Evolutionary conservation across 1,140 invertebrate genomes (phyloP), one percentile per base, ranked within the genome.

Genomic region (Bombus difficillimus): DNA sequence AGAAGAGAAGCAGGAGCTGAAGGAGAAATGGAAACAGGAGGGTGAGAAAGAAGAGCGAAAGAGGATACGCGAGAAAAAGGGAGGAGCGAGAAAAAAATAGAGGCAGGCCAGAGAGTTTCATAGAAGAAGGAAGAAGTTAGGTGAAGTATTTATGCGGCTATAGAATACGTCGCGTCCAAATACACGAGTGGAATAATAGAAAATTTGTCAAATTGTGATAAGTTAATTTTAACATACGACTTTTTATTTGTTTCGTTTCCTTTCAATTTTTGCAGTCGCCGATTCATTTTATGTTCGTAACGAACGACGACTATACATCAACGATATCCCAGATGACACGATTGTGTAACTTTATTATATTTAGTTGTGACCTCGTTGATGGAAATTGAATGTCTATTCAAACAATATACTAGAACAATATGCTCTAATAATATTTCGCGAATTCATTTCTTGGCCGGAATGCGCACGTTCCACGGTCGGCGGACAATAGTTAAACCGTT

Each of bases 401-500:
- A 34, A 68, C 41, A 12, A 34, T 37, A 68, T 39, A 53, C 47
- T 53, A 18, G 37, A 15, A 78, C 82, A 80, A 53, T 76, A 80
- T 69, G 64, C 66, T 77, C 76, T 80, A 78, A 88, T 90, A 86
- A 87, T 86, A 85, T 91, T 88, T 91, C 83, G 66, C 62, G 72
- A 87, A 89, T 89, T 86, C 83, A 83, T 88, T 88, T 86, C 83
- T 83, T 88, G 74, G 53, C 22, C 62, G 81, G 86, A 86, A 90
- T 85, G 86, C 79, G 43, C 39, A 41, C 76, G 64, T 57, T 72
- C 76, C 53, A 71, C 66, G n/a, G 25, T 12, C 32, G 34, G 37
- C 41, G 87, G 85, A 85, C 76, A 90, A 91, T 89, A 85, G 87
- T 90, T 90, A 68, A 88, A 84, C 85, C 64, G 77, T 90, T 90